Evolutionary conservation across 2,113 vertebrate genomes (phyloP).

Genomic region (Erpornis zantholeuca): DNA sequence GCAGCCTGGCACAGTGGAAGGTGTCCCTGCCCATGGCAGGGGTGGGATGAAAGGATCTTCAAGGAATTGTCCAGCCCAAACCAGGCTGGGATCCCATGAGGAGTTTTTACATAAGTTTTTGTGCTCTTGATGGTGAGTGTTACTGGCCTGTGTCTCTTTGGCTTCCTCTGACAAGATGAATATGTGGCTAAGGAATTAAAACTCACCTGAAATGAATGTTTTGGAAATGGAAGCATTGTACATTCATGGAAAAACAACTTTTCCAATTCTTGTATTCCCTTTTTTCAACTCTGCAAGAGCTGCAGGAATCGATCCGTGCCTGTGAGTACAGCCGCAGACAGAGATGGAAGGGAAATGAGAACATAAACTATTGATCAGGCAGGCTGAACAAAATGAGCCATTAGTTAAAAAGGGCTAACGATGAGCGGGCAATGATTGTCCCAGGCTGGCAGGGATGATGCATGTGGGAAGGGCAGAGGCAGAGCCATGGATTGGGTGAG

Average conservation of each 20-base stretch:
- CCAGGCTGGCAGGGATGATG: not conserved
- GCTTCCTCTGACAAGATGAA: not conserved
- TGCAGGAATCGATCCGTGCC: not conserved
- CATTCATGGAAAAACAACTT: not conserved
- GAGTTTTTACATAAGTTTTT: not conserved
- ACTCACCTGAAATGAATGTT: not conserved
- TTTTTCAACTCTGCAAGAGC: not conserved
- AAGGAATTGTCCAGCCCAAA: not conserved
- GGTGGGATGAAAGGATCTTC: not conserved
- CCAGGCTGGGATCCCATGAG: not conserved
- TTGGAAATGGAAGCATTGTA: not conserved
- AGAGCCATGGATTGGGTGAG: not conserved
- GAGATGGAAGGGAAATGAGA: not conserved
- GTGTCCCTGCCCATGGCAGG: not conserved
- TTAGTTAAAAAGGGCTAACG: not conserved
- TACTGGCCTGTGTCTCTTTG: not conserved
- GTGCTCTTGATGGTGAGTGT: not conserved
- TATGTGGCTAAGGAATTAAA: not conserved
- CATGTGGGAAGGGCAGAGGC: not conserved
- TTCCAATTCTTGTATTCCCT: not conserved
- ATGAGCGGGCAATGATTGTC: not conserved
- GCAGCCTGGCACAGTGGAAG: rapidly evolving
- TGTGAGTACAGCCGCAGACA: not conserved
- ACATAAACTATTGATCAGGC: not conserved
- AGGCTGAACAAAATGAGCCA: not conserved